phyloP scores from a whole-genome alignment of 2,113 vertebrate genomes.

The Sapayoa aenigma region DNA sequence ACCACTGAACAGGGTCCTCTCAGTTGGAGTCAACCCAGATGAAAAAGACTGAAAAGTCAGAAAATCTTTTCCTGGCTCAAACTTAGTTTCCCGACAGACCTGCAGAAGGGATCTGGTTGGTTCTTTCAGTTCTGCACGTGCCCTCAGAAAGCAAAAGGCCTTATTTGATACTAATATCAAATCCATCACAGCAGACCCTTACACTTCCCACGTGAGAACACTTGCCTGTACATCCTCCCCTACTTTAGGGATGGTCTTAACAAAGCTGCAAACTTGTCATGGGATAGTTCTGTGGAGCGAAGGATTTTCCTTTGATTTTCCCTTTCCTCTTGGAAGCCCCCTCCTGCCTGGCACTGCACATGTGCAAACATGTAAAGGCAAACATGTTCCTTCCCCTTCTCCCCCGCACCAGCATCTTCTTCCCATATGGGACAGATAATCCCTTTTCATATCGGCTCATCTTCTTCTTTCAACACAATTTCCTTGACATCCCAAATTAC shows the following conservation, averaged over 20 bases:
- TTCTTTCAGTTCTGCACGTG: neutral
- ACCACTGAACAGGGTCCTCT: neutral
- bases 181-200: neutral
- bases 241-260: neutral
- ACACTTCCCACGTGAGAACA: neutral
- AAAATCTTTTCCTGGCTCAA: neutral
- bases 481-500: conserved; percentile 56
- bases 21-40: neutral
- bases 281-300: neutral
- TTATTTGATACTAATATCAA: too few relatives aligned
- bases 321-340: neutral
- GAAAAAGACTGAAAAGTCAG: neutral
- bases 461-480: conserved; percentile 31
- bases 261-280: neutral
- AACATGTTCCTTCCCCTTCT: conserved; percentile 28
- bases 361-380: conserved; percentile 39
- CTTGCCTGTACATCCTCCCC: neutral
- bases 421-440: conserved; percentile 46
- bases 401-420: conserved; percentile 25
- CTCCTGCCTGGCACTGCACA: neutral
- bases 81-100: neutral
- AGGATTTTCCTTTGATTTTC: neutral
- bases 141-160: neutral
- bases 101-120: neutral
- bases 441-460: conserved; percentile 17